Evolutionary conservation across 2,113 vertebrate genomes (phyloP), one percentile per base, ranked within the genome.

Genomic region (Callocephalon fimbriatum): DNA sequence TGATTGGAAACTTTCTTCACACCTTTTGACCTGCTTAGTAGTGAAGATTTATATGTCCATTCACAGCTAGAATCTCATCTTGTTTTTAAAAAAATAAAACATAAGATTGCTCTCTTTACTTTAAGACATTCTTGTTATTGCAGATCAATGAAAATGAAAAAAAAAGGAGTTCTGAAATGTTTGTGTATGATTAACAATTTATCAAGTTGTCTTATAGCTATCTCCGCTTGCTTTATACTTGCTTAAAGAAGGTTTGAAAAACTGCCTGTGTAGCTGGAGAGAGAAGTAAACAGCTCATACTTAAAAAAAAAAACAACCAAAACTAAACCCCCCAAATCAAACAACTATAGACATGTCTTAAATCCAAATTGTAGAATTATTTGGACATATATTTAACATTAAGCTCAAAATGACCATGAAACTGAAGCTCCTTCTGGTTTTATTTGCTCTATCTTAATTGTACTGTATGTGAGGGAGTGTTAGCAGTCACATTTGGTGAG

Each of bases 21-120:
- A 82, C 83, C 63, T 85, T 95, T 67, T 97, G 88, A 97, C 90
- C 79, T 96, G 93, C 66, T 97, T 97, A 93, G 63, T 59, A 84
- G 51, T 78, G 61, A 96, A 97, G 85, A 97, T 95, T 97, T 97
- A 78, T 97, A 76, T 95, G 81, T 66, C 80, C 81, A 74, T 95
- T 92, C 92, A 58, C 58, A 91, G 44, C 82, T 81, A 95, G 71
- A 86, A 72, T 97, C 93, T 92, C 77, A 80, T 95, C 72, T 89
- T 92, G 48, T 75, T 97, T 97, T 95, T 95, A 95, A 94, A 86
- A 80, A 66, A 97, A 92, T 93, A 68, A 95, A 96, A 89, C 63
- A 31, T 73, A 75, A 91, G 79, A 97, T 96, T 92, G 74, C 54
- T 15, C 68, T 54, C 83, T 71, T 66, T 95, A 50, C 59, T 62